Evolutionary conservation across 2,797 vertebrate species (phyloP).

Genomic region (Gymnoscopelus microlampas): DNA sequence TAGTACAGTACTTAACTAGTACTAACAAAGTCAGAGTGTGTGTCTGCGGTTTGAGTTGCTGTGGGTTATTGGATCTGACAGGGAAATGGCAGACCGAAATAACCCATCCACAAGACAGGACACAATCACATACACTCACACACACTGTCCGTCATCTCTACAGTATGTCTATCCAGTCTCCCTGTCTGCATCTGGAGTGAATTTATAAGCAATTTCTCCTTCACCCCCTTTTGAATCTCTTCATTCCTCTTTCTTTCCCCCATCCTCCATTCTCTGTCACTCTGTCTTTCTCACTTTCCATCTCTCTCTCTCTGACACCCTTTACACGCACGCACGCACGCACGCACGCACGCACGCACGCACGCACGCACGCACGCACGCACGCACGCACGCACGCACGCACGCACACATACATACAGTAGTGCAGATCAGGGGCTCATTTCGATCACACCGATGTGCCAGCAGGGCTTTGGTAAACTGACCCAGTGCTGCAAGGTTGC

Average conservation of each 20-base stretch:
- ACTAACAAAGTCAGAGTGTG: conserved; percentile 28
- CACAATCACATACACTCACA: conserved; percentile 34
- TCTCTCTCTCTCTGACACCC: conserved; percentile 9
- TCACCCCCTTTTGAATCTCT: not conserved
- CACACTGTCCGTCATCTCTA: not conserved
- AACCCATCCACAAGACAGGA: conserved; percentile 18
- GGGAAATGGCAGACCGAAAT: conserved; percentile 28
- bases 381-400: conserved; percentile 21
- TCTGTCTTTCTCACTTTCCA: conserved; percentile 17
- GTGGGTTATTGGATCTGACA: conserved; percentile 48
- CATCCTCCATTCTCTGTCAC: conserved; percentile 10
- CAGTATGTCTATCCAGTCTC: no score
- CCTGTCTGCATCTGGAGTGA: not conserved
- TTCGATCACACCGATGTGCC: conserved; percentile 61
- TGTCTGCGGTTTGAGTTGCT: conserved; percentile 36
- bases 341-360: conserved; percentile 4
- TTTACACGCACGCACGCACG: not conserved
- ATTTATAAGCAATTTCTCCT: not conserved
- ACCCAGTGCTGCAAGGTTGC: conserved; percentile 33
- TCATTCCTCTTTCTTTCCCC: conserved; percentile 11
- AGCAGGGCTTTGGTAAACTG: conserved; percentile 48
- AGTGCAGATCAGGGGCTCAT: conserved; percentile 57
- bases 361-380: conserved; percentile 22
- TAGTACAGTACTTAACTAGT: conserved; percentile 38
- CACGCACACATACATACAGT: conserved; percentile 41